Percentiles rank a stretch among this genome's conserved stretches.
Evolutionary conservation across 2,888 invertebrate species (phyloP).

Genomic region (Xylota segnis): DNA sequence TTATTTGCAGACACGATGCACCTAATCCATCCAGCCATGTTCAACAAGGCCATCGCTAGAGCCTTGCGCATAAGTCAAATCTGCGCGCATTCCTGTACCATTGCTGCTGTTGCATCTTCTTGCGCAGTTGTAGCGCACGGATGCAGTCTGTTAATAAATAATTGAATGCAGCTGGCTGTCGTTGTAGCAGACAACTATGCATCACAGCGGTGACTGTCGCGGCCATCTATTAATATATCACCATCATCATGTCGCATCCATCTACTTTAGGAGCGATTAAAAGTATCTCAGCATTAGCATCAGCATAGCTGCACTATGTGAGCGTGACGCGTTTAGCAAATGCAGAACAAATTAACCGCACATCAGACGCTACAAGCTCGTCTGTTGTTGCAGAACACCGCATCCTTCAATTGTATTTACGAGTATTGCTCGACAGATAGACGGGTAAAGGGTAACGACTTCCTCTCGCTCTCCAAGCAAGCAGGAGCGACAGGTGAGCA

Average conservation of each 20-base stretch:
- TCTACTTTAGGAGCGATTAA: conserved; percentile 75
- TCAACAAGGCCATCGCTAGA: conserved; percentile 69
- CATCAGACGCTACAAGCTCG: conserved; percentile 74
- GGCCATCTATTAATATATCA: conserved; percentile 77
- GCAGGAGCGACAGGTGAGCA: conserved; percentile 71
- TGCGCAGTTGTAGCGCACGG: conserved; percentile 41
- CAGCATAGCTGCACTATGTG: conserved; percentile 52
- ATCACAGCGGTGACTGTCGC: conserved; percentile 75
- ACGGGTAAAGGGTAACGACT: conserved; percentile 33
- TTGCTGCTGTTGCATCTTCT: conserved; percentile 20
- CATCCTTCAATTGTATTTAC: conserved; percentile 69
- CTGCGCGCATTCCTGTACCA: conserved; percentile 67
- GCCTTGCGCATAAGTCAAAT: conserved; percentile 73
- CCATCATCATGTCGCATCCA: conserved; percentile 75
- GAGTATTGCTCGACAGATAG: conserved; percentile 44
- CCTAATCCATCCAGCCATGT: conserved; percentile 70
- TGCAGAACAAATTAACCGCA: conserved; percentile 76
- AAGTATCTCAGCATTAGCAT: conserved; percentile 48
- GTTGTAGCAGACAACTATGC: conserved; percentile 77
- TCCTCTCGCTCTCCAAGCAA: conserved; percentile 35
- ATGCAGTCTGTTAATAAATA: conserved; percentile 80
- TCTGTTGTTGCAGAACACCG: conserved; percentile 68
- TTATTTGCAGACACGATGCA: conserved; percentile 71
- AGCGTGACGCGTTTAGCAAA: conserved; percentile 76
- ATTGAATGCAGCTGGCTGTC: conserved; percentile 83